phyloP scores from a whole-genome alignment of 2,113 vertebrate genomes.

The Spermophilus dauricus region DNA sequence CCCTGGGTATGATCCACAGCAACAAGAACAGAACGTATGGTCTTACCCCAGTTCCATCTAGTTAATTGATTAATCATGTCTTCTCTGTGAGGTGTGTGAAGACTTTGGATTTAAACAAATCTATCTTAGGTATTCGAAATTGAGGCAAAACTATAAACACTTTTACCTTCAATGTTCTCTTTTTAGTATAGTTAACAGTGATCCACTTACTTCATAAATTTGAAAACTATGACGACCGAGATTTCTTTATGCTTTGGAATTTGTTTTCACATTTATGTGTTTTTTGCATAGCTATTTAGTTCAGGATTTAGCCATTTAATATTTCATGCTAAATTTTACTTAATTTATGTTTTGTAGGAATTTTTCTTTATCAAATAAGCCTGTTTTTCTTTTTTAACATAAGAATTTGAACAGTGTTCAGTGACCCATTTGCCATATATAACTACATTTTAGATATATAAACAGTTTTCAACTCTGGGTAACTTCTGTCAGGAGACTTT shows the following conservation, averaged over 20 bases:
- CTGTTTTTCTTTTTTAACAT: not conserved
- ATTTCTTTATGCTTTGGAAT: not conserved
- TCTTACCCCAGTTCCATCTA: not conserved
- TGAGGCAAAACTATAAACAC: not conserved
- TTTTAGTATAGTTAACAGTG: not conserved
- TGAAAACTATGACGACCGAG: not conserved
- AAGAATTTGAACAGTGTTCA: not conserved
- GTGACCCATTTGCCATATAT: not conserved
- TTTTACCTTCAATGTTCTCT: too few relatives aligned
- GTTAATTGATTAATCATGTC: not conserved
- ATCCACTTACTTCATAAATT: not conserved
- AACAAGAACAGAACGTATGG: not conserved
- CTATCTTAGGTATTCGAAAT: not conserved
- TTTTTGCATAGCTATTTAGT: not conserved
- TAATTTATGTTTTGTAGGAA: not conserved
- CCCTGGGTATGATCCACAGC: too few relatives aligned
- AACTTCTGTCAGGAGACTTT: not conserved
- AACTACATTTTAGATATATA: not conserved
- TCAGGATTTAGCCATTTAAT: not conserved
- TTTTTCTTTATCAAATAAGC: not conserved
- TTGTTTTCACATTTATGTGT: not conserved
- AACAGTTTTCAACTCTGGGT: not conserved
- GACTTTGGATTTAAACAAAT: not conserved
- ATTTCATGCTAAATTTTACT: not conserved
- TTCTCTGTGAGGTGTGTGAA: not conserved